phyloP scores from a whole-genome alignment of 1,140 invertebrate genomes.

The Monochamus saltuarius region DNA sequence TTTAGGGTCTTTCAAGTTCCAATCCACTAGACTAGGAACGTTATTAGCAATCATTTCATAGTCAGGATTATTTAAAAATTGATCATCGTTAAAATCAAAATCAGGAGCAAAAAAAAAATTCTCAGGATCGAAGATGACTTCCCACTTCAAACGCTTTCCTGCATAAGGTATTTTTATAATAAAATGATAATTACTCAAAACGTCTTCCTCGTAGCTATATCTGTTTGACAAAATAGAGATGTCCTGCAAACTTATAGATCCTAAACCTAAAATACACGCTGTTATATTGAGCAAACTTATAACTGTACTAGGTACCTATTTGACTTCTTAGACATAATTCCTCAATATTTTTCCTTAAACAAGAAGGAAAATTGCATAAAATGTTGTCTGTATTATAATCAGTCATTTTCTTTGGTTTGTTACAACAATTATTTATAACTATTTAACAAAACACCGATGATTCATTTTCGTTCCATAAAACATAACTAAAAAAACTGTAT shows the following conservation, averaged over 20 bases:
- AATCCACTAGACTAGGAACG: constrained; percentile 44
- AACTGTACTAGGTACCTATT: too few relatives aligned
- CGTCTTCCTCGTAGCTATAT: background rate
- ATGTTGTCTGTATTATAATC: constrained; percentile 13
- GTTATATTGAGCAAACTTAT: too few relatives aligned
- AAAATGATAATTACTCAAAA: constrained; percentile 41
- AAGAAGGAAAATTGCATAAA: constrained; percentile 12
- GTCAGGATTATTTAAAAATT: constrained; percentile 45
- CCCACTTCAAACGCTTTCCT: constrained; percentile 46
- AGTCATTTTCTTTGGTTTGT: background rate
- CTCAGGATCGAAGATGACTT: constrained; percentile 49
- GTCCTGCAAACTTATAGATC: constrained; percentile 5
- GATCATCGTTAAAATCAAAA: constrained; percentile 48
- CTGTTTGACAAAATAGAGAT: constrained; percentile 3
- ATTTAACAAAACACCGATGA: too few relatives aligned
- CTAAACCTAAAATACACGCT: background rate
- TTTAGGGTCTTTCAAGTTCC: constrained; percentile 47
- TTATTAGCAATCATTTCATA: constrained; percentile 40
- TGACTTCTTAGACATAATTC: constrained; percentile 17
- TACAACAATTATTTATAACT: too few relatives aligned
- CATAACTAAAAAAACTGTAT: too few relatives aligned
- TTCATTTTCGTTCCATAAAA: too few relatives aligned
- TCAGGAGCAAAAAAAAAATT: constrained; percentile 46
- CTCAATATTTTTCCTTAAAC: constrained; percentile 11
- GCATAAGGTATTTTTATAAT: constrained; percentile 48